phyloP scores from a whole-genome alignment of 2,888 invertebrate species.

The Siphlonurus alternatus region DNA sequence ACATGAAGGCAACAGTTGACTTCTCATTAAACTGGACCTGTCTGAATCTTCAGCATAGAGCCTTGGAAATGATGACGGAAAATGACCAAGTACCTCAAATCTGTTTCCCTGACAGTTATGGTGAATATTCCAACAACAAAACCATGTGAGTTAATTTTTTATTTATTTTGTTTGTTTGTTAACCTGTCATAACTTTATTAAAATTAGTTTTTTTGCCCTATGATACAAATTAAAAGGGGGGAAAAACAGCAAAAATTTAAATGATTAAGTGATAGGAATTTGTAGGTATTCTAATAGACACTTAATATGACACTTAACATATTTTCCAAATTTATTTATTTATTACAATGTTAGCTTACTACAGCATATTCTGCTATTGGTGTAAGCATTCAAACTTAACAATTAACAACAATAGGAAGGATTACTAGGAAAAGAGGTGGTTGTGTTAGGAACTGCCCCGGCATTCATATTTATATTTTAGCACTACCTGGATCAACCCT shows the following conservation, averaged over 20 bases:
- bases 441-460: too few species aligned
- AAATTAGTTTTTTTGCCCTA: neutral
- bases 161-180: neutral
- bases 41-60: neutral
- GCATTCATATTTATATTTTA: neutral
- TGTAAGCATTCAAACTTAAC: too few species aligned
- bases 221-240: neutral
- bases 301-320: too few species aligned
- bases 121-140: neutral
- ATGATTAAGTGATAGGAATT: too few species aligned
- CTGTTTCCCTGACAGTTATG: neutral
- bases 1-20: neutral
- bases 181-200: neutral
- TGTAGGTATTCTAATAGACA: too few species aligned
- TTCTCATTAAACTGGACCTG: neutral
- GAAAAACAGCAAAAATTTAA: too few species aligned
- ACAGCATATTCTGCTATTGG: too few species aligned
- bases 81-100: neutral
- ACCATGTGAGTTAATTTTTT: neutral
- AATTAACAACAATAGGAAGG: too few species aligned
- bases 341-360: too few species aligned
- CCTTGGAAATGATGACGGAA: constrained; percentile 1
- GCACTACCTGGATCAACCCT: neutral
- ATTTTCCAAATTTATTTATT: too few species aligned
- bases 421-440: too few species aligned